Evolutionary conservation across 2,888 invertebrate species (phyloP), one percentile per base, ranked within the genome.

Genomic region (Myopa tessellatipennis): DNA sequence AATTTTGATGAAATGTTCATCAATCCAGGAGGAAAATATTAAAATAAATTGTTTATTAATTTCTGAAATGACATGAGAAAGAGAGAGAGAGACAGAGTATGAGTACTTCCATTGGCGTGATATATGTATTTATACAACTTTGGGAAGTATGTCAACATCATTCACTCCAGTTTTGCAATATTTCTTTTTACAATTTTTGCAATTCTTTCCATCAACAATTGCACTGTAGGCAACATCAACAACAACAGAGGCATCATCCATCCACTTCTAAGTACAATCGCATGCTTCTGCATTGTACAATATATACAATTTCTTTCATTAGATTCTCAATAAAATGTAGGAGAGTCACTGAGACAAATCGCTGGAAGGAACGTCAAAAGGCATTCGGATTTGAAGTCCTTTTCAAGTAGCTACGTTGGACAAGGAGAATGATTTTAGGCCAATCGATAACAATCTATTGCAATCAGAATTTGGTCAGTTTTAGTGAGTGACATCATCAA

Each of bases 391-490:
- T 26, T 26, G 50, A 26, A 34, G 40, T 69, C 52, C 52, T 26
- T 26, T 26, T 69, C 26, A 58, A 58, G 58, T 38, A 71, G 52
- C 58, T 71, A 16, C 26, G 26, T 26, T 26, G 26, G 26, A 26
- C 2, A 26, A 26, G 38, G 58, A 55, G 36, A 71, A 71, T 36
- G 55, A n/a, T 71, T 71, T 71, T 71, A 71, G 71, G 71, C 58
- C 71, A 71, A 71, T 34, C 60, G 38, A 38, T 71, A n/a, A 16
- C 16, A 58, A 14, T 71, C 14, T 18, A 36, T 10, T 71, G 71
- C 36, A 71, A 38, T 55, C 10, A 61, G 61, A 50, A 50, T 50
- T 50, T 50, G 14, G 3, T 50, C 14, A 14, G 2, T 26, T 26
- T 1, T 2, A 26, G 1, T 26, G 26, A 26, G 26, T 26, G 26